Conservation (phyloP, 1,140 invertebrate species). For the Harpegnathos saltator region DNA sequence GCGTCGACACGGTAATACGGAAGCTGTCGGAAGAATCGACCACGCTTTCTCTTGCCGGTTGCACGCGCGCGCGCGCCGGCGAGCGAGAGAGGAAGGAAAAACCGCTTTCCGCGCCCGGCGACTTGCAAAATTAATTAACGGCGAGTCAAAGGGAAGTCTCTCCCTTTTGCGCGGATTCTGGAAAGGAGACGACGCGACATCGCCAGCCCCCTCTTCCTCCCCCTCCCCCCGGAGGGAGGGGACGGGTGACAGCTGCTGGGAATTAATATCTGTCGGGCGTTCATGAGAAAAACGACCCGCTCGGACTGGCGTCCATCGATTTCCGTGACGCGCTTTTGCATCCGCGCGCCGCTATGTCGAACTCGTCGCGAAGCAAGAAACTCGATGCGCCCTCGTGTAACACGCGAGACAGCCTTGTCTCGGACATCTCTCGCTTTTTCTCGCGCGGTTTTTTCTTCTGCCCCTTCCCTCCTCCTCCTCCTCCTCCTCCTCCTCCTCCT, state of each 20-base stretch:
- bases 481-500: neutral
- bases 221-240: no score
- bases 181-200: neutral
- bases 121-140: slow-evolving; percentile 64
- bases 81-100: slow-evolving; percentile 1
- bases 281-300: slow-evolving; percentile 21
- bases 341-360: slow-evolving; percentile 40
- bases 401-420: slow-evolving; percentile 32
- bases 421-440: slow-evolving; percentile 30
- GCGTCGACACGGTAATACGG: neutral
- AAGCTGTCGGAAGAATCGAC: slow-evolving; percentile 25
- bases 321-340: slow-evolving; percentile 51
- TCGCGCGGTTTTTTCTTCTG: neutral
- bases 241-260: slow-evolving; percentile 30
- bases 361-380: slow-evolving; percentile 45
- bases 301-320: slow-evolving; percentile 45
- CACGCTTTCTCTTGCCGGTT: neutral
- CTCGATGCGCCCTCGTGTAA: slow-evolving; percentile 37
- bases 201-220: no score
- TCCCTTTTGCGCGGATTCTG: slow-evolving; percentile 1
- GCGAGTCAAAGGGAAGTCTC: slow-evolving; percentile 1
- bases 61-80: no score
- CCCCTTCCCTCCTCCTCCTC: no score
- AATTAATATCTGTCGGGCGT: slow-evolving; percentile 57
- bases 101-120: neutral